Percentiles rank a stretch among this genome's conserved stretches.
phyloP scores from a whole-genome alignment of 2,113 vertebrate genomes.

The Piprites chloris region DNA sequence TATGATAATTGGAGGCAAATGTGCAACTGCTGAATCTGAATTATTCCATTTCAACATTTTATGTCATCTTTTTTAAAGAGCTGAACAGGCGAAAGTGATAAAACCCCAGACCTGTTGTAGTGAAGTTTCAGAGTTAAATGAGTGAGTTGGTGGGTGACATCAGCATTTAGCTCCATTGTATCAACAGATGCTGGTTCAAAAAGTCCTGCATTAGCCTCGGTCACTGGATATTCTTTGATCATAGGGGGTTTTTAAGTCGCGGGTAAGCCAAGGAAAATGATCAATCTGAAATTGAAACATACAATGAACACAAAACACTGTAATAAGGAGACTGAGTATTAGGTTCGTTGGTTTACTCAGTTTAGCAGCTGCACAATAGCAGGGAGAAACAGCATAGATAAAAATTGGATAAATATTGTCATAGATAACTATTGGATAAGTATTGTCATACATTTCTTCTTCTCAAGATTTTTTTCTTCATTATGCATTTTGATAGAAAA shows the following conservation, averaged over 20 bases:
- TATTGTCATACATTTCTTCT: not conserved
- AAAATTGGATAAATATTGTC: not conserved
- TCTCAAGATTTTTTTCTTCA: not conserved
- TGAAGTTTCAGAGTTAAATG: not conserved
- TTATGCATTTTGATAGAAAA: not conserved
- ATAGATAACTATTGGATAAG: not conserved
- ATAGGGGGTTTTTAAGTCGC: not conserved
- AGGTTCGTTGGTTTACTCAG: not conserved
- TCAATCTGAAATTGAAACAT: not conserved
- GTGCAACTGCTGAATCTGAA: not conserved
- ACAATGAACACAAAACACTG: not conserved
- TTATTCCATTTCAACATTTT: not conserved
- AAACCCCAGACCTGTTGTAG: not conserved
- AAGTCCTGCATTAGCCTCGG: not conserved
- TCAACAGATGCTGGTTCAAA: not conserved
- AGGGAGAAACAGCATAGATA: fast-evolving
- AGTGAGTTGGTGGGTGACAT: not conserved
- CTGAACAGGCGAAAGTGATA: not conserved
- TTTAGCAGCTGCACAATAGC: not conserved
- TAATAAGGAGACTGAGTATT: not conserved
- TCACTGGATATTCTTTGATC: not conserved
- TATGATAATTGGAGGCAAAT: not conserved
- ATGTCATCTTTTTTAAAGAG: not conserved
- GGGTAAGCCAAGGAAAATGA: not conserved
- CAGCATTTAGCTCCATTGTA: not conserved